Percentiles rank a stretch among this genome's conserved stretches.
phyloP scores from a whole-genome alignment of 2,888 invertebrate genomes.

The Trimorus sp. region DNA sequence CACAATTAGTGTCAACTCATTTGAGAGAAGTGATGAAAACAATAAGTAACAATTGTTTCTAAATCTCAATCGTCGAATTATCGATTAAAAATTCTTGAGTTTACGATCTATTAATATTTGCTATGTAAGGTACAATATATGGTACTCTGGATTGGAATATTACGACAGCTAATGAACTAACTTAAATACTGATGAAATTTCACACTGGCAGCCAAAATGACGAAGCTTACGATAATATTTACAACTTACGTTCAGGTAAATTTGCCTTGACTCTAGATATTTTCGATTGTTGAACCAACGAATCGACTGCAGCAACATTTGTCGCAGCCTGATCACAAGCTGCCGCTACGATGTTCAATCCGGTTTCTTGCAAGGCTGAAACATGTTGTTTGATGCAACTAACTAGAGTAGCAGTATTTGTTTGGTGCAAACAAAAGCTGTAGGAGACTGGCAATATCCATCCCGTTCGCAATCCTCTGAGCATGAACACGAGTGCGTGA shows the following conservation, averaged over 20 bases:
- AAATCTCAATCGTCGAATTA: too few relatives aligned
- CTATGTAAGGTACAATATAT: too few relatives aligned
- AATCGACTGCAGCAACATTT: background rate
- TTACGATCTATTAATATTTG: too few relatives aligned
- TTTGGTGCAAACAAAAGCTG: slow-evolving; percentile 9
- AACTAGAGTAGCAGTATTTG: background rate
- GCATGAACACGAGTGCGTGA: slow-evolving; percentile 26
- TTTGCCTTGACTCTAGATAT: background rate
- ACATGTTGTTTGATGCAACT: slow-evolving; percentile 14
- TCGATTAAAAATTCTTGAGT: too few relatives aligned
- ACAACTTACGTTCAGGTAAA: slow-evolving; percentile 21
- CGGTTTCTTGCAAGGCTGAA: background rate
- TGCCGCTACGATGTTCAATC: background rate
- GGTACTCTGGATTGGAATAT: too few relatives aligned
- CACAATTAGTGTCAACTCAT: too few relatives aligned
- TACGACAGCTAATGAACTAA: too few relatives aligned
- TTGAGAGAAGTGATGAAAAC: too few relatives aligned
- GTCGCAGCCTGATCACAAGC: slow-evolving; percentile 1
- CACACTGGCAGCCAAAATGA: too few relatives aligned
- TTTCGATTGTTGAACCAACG: background rate
- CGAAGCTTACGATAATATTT: too few relatives aligned
- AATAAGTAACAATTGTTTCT: too few relatives aligned
- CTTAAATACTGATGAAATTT: too few relatives aligned
- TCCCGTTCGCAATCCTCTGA: background rate
- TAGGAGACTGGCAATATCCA: slow-evolving; percentile 23